Base-by-base conservation (phyloP, 1,140 invertebrate genomes). In the Colletes latitarsis region DNA sequence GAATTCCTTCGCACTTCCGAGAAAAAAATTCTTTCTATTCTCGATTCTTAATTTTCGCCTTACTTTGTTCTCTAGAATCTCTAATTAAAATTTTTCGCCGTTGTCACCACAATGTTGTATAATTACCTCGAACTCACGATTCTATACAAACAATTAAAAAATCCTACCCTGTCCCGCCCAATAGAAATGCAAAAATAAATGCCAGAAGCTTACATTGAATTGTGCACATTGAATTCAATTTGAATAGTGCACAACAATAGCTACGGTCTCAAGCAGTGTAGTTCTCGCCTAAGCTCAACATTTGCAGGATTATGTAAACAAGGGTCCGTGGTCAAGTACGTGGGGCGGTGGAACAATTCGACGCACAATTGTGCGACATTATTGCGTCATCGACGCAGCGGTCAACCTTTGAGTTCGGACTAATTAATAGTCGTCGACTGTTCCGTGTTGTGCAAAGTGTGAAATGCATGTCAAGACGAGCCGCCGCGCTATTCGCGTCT, bases 251-350 rank as follows among this genome's bases (percentile, higher is more conserved):
- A 76, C 52, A 57, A 53, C 46, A 30, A 30, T 4, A 62, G 6
- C 39, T 12, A 9, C n/a, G 2, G 19, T 3, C 6, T 6, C 5
- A 72, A 60, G 21, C 15, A 67, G 52, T n/a, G 19, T 67, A 39
- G 21, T 9, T 49, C 43, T 49, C 60, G 60, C 30, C 17, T 15
- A 64, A 41, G 15, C 49, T 17, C 39, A 57, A n/a, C 39, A 30
- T 21, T 76, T 41, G 41, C 17, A 67, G 30, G 19, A 75, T 75
- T 55, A 76, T 76, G 73, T 14, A 76, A 68, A 76, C 30, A 5
- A 4, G 30, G 19, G 39, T 19, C 19, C 39, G 66, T 8, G 15
- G 53, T n/a, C 21, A 57, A 75, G 21, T 17, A 30, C 30, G 30
- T 30, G 30, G 30, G 30, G 30, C 12, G n/a, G n/a, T 15, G 4